Percentiles rank a stretch among this genome's conserved stretches.
phyloP scores from a whole-genome alignment of 2,797 vertebrate species.

The Momotus momota region DNA sequence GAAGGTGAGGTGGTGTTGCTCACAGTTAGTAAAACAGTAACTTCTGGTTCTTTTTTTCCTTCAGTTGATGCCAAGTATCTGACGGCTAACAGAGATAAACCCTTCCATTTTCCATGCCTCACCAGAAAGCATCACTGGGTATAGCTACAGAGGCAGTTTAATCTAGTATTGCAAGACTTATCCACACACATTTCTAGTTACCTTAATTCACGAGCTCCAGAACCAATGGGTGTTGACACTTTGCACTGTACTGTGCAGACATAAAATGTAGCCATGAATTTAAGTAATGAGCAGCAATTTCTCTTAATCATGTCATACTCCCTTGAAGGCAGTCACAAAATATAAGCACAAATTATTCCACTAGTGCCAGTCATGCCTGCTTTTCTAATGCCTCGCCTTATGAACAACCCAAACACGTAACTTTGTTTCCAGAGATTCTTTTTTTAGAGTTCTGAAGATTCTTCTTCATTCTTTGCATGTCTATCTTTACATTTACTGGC shows the following conservation, averaged over 20 bases:
- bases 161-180: neutral
- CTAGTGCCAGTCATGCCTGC: neutral
- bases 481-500: neutral
- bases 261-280: neutral
- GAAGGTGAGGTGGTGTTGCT: neutral
- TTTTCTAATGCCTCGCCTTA: neutral
- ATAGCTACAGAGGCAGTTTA: neutral
- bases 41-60: neutral
- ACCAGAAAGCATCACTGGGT: neutral
- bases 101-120: neutral
- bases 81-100: neutral
- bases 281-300: neutral
- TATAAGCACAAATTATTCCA: neutral
- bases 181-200: neutral
- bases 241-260: rapidly evolving
- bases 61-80: neutral
- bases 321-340: neutral
- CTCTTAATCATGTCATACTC: neutral
- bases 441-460: neutral
- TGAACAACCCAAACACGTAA: neutral
- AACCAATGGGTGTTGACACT: neutral
- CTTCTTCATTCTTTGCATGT: neutral
- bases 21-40: neutral
- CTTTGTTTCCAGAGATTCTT: neutral
- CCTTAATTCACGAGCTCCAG: neutral